Conservation (phyloP, 1,140 invertebrate species). For the Zeugodacus cucurbitae region DNA sequence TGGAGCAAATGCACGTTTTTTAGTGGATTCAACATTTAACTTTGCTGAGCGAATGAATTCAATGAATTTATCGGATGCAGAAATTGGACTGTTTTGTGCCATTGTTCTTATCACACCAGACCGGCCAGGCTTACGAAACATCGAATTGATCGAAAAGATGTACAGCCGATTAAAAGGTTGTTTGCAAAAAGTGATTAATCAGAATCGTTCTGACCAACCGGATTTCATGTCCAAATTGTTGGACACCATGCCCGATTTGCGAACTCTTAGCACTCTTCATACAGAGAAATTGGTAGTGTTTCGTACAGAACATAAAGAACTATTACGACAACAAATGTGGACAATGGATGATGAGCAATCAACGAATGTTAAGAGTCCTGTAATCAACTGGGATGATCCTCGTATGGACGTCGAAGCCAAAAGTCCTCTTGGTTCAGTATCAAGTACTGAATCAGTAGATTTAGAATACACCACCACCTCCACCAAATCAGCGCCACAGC, state of each 20-base stretch:
- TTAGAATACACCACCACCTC: constrained; percentile 68
- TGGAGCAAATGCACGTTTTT: constrained; percentile 90
- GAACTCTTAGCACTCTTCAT: constrained; percentile 94
- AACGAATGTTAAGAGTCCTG: constrained; percentile 69
- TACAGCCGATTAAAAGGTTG: constrained; percentile 87
- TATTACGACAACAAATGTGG: constrained; percentile 78
- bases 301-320: constrained; percentile 87
- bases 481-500: constrained; percentile 66
- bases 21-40: constrained; percentile 97
- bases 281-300: constrained; percentile 95
- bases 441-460: constrained; percentile 79
- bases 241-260: constrained; percentile 93
- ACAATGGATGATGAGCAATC: constrained; percentile 73
- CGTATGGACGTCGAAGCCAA: constrained; percentile 82
- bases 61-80: constrained; percentile 88
- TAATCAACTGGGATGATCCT: constrained; percentile 76
- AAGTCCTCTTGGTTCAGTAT: constrained; percentile 85
- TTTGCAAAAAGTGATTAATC: constrained; percentile 86
- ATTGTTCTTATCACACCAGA: constrained; percentile 95
- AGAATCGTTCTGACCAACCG: constrained; percentile 84
- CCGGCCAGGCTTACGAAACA: constrained; percentile 90
- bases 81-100: constrained; percentile 94
- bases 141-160: constrained; percentile 92
- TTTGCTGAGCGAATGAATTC: constrained; percentile 94
- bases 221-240: constrained; percentile 87